Percentiles rank a stretch among this genome's conserved stretches.
Evolutionary conservation across 1,140 invertebrate genomes (phyloP).

Genomic region (Drosophila saltans): DNA sequence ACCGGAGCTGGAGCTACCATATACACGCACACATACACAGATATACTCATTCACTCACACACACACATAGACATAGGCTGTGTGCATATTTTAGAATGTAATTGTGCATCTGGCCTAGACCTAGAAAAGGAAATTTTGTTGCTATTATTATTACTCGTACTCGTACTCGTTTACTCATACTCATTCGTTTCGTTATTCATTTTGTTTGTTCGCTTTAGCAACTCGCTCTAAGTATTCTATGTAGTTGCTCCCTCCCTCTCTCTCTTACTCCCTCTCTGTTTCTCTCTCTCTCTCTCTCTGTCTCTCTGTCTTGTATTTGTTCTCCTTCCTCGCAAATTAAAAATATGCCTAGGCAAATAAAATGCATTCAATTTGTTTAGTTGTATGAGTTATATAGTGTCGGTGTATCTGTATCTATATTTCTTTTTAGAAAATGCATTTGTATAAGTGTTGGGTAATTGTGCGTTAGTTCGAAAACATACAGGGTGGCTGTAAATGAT

Average conservation of each 20-base stretch:
- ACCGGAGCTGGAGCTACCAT: constrained; percentile 13
- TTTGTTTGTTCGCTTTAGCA: constrained; percentile 26
- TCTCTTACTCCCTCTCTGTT: constrained; percentile 16
- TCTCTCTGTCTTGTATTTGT: constrained; percentile 54
- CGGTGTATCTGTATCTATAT: constrained; percentile 22
- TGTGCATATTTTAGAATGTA: constrained; percentile 83
- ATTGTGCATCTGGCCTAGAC: constrained; percentile 83
- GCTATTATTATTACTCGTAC: constrained; percentile 74
- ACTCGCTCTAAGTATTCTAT: constrained; percentile 14
- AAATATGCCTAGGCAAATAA: constrained; percentile 81
- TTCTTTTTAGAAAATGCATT: constrained; percentile 31
- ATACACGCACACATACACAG: not conserved
- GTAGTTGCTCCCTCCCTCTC: constrained; percentile 9
- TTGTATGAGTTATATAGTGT: constrained; percentile 16
- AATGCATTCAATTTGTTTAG: constrained; percentile 58
- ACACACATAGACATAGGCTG: constrained; percentile 32
- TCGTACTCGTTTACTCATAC: constrained; percentile 52
- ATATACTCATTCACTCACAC: constrained; percentile 4
- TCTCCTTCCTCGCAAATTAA: constrained; percentile 82
- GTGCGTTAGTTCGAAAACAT: constrained; percentile 55
- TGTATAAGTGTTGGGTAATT: constrained; percentile 41
- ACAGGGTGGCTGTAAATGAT: constrained; percentile 44
- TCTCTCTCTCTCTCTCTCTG: constrained; percentile 24
- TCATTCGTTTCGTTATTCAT: constrained; percentile 29
- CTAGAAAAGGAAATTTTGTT: constrained; percentile 83